phyloP scores from a whole-genome alignment of 2,888 invertebrate genomes.

The Eremobia ochroleuca region DNA sequence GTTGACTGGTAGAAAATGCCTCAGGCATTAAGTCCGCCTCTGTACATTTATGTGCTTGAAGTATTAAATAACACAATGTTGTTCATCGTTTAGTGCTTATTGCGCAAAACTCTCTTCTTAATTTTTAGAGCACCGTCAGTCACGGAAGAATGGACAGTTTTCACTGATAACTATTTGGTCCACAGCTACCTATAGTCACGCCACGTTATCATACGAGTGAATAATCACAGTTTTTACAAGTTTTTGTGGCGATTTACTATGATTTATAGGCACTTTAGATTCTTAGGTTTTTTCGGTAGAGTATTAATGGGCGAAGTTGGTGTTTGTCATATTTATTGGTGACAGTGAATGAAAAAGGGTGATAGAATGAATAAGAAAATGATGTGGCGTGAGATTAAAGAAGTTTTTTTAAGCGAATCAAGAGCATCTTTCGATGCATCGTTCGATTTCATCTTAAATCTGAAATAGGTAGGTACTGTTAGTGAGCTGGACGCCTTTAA shows the following conservation, averaged over 20 bases:
- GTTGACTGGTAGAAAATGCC: no score
- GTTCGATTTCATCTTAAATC: neutral
- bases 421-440: neutral
- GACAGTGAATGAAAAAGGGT: neutral
- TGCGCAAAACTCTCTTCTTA: neutral
- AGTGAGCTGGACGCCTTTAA: neutral
- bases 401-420: neutral
- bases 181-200: slow-evolving; percentile 49
- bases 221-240: slow-evolving; percentile 36
- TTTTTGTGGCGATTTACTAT: slow-evolving; percentile 26
- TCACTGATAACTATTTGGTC: slow-evolving; percentile 52
- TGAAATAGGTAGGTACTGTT: neutral
- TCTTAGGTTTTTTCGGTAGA: slow-evolving; percentile 21
- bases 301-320: neutral
- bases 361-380: neutral
- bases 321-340: slow-evolving; percentile 38
- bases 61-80: no score
- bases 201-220: slow-evolving; percentile 49
- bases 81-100: neutral
- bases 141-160: slow-evolving; percentile 48
- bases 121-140: slow-evolving; percentile 19
- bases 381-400: neutral
- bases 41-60: no score
- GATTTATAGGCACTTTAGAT: slow-evolving; percentile 45
- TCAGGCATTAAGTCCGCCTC: no score